These are phyloP conservation scores for Lampropteryx suffumata DNA, from an alignment of 2,888 invertebrate species.

Conservation along the genomic window DNA sequence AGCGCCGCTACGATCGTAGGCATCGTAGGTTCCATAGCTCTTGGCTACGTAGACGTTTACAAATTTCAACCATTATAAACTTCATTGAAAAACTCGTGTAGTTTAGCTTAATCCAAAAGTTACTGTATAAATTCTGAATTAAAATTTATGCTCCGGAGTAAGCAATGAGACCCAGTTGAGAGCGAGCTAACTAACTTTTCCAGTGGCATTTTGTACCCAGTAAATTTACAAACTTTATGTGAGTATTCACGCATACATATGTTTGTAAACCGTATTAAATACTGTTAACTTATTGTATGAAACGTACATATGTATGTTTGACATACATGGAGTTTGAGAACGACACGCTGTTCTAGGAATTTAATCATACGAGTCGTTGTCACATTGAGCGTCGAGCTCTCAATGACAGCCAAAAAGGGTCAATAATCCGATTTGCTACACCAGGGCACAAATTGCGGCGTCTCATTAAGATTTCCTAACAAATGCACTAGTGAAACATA, in stretches of 20 bases:
- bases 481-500: too few relatives aligned
- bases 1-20: constrained; percentile 33
- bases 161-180: constrained; percentile 47
- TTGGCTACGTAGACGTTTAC: constrained; percentile 35
- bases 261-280: constrained; percentile 2
- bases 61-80: constrained; percentile 23
- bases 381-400: not conserved
- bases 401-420: not conserved
- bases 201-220: constrained; percentile 27
- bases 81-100: constrained; percentile 25
- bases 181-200: constrained; percentile 33
- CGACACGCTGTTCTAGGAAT: constrained; percentile 6
- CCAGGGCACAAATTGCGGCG: too few relatives aligned
- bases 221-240: constrained; percentile 27
- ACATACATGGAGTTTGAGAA: constrained; percentile 7
- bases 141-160: constrained; percentile 46
- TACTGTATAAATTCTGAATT: constrained; percentile 44
- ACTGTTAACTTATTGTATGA: not conserved
- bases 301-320: too few relatives aligned
- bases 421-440: too few relatives aligned
- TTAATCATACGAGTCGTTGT: constrained; percentile 4
- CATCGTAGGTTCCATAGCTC: constrained; percentile 40
- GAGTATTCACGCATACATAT: constrained; percentile 7
- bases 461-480: too few relatives aligned
- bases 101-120: constrained; percentile 29